These are phyloP conservation scores for Muscina levida DNA, from an alignment of 2,888 invertebrate genomes.

Conservation along the genomic window DNA sequence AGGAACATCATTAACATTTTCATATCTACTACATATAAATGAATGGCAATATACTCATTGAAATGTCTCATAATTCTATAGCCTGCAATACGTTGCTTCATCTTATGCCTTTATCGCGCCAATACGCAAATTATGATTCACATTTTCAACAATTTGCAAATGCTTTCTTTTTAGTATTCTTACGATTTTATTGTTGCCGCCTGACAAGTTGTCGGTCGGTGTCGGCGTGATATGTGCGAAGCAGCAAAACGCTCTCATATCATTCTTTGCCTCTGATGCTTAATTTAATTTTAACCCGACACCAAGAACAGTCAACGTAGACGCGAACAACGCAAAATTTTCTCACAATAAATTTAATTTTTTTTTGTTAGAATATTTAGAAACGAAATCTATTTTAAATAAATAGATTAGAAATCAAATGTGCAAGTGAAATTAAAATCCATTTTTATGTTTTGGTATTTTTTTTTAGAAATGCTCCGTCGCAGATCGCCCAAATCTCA, in stretches of 20 bases:
- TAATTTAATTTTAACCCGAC: conserved; percentile 4
- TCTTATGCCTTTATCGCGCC: no score
- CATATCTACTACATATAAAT: no score
- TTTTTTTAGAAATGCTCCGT: no score
- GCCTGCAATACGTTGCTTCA: conserved; percentile 6
- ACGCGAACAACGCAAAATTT: conserved; percentile 1
- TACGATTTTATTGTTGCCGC: no score
- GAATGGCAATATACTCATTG: neutral
- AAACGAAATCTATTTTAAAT: conserved; percentile 27
- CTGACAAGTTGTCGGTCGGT: no score
- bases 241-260: neutral
- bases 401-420: neutral
- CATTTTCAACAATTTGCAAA: conserved; percentile 2
- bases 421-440: neutral
- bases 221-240: no score
- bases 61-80: neutral
- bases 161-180: neutral
- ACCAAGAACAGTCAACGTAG: neutral
- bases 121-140: conserved; percentile 33
- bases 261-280: neutral
- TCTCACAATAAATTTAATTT: conserved; percentile 4
- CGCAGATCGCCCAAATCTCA: no score
- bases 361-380: no score
- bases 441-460: no score
- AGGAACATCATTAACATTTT: no score